phyloP scores from a whole-genome alignment of 2,113 vertebrate genomes.

The Brachypodius melanocephalos region DNA sequence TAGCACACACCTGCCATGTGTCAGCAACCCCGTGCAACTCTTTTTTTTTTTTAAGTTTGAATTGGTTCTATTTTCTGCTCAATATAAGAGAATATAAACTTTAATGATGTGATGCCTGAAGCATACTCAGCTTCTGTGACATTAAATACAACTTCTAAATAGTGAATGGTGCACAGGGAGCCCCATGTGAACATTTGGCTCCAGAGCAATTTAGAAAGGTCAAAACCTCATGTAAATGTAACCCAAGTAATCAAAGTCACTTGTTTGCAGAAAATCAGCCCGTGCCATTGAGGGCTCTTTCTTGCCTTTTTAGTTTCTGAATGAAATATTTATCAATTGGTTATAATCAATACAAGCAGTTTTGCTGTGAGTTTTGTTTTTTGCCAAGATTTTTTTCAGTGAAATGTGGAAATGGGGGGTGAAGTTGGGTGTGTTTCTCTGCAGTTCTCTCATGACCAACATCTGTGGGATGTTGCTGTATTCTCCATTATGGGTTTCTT shows the following conservation, averaged over 20 bases:
- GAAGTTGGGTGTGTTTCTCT: not conserved
- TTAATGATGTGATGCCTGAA: not conserved
- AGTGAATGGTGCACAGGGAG: not conserved
- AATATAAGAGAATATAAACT: not conserved
- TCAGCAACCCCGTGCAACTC: not conserved
- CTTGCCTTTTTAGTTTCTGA: not conserved
- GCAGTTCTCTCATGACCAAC: not conserved
- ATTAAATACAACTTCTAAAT: not conserved
- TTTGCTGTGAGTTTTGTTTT: not conserved
- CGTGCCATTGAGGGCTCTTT: not conserved
- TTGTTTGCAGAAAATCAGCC: not conserved
- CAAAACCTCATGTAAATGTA: not conserved
- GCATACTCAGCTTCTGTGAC: not conserved
- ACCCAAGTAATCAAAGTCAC: not conserved
- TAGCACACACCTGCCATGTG: not conserved
- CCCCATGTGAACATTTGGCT: not conserved
- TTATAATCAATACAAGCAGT: not conserved
- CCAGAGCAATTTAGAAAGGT: constrained; percentile 12
- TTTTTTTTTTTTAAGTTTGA: not conserved
- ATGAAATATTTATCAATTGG: not conserved
- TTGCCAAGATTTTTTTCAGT: not conserved
- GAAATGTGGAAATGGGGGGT: not conserved
- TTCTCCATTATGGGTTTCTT: not conserved
- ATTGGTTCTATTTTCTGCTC: not conserved
- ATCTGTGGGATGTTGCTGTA: not conserved